These are phyloP conservation scores for Molothrus ater DNA, from an alignment of 2,797 vertebrate genomes.

Conservation along the genomic window DNA sequence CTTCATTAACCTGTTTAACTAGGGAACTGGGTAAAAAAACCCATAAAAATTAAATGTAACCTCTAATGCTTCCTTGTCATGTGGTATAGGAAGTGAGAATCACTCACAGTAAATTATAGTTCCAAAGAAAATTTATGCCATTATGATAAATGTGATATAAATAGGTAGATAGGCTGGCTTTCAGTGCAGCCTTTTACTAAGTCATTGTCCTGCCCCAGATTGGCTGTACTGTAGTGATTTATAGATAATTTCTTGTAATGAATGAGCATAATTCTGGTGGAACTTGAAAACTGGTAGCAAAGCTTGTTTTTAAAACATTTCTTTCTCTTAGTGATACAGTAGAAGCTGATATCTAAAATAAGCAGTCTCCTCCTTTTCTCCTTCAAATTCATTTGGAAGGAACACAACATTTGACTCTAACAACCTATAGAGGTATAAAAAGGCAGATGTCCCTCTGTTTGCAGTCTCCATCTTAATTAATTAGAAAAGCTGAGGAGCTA, in stretches of 20 bases:
- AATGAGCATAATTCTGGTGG: not conserved
- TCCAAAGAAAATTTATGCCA: not conserved
- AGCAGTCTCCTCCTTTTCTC: not conserved
- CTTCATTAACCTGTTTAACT: not conserved
- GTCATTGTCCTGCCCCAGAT: not conserved
- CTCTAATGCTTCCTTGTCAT: conserved; percentile 8
- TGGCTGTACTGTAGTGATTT: not conserved
- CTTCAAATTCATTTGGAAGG: not conserved
- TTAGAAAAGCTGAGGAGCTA: not conserved
- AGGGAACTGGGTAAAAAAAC: not conserved
- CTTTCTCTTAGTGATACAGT: not conserved
- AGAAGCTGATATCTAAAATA: not conserved
- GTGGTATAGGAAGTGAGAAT: not conserved
- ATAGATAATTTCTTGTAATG: not conserved
- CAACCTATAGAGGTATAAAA: not conserved
- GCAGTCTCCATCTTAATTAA: not conserved
- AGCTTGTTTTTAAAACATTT: not conserved
- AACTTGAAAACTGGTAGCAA: not conserved
- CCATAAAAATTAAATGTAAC: not conserved
- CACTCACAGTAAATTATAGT: conserved; percentile 16
- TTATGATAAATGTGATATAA: not conserved
- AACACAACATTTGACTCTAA: not conserved
- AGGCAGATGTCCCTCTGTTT: not conserved
- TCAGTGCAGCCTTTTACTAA: not conserved
- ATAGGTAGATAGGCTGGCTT: not conserved